These are phyloP conservation scores for Holocentrus rufus DNA, from an alignment of 2,797 vertebrate genomes.

Conservation along the genomic window DNA sequence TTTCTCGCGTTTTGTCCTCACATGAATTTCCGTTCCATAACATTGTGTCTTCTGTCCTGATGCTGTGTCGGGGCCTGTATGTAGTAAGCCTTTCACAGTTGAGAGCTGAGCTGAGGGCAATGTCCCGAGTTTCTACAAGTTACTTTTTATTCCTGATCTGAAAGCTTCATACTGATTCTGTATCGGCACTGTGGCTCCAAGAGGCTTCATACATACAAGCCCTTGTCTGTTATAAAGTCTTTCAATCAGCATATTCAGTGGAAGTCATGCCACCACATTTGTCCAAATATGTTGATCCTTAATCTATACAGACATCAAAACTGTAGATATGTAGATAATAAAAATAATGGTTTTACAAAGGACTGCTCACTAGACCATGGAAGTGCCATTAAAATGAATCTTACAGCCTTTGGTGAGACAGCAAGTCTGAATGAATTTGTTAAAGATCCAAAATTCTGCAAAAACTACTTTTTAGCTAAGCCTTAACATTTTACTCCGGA, in stretches of 20 bases:
- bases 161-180: constrained; percentile 36
- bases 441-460: constrained; percentile 62
- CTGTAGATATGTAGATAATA: constrained; percentile 79
- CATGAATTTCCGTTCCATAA: constrained; percentile 57
- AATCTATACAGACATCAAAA: constrained; percentile 69
- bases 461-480: constrained; percentile 68
- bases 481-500: constrained; percentile 71
- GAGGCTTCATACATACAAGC: constrained; percentile 22
- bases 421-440: constrained; percentile 69
- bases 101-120: constrained; percentile 55
- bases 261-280: constrained; percentile 43
- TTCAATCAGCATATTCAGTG: constrained; percentile 21
- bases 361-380: constrained; percentile 74
- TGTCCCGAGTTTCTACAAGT: constrained; percentile 13
- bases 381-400: constrained; percentile 78
- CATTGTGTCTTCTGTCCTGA: constrained; percentile 49
- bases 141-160: constrained; percentile 30
- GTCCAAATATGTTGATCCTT: constrained; percentile 62
- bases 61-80: constrained; percentile 41
- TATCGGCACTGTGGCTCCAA: constrained; percentile 8
- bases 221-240: constrained; percentile 11
- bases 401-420: constrained; percentile 76
- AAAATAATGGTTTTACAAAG: constrained; percentile 64
- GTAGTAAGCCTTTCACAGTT: constrained; percentile 46
- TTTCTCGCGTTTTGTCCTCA: constrained; percentile 43